Conservation (phyloP, 92 coral and sea anemone species). For the Galaxea fascicularis region DNA sequence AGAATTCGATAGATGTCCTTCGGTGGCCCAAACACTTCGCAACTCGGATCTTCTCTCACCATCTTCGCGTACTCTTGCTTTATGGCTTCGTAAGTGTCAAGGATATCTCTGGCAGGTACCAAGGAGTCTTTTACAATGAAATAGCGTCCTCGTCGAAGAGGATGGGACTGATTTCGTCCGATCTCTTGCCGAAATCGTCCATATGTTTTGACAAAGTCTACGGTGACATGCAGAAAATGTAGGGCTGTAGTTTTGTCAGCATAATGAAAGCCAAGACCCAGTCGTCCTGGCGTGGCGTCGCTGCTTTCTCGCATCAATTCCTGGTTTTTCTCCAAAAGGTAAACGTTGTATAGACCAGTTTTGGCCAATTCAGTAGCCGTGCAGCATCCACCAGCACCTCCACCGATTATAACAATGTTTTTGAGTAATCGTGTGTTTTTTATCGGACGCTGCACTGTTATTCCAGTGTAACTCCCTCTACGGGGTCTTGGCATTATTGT, state of each 20-base stretch:
- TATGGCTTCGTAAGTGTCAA: constrained; percentile 61
- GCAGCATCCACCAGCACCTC: constrained; percentile 80
- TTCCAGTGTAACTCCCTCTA: neutral
- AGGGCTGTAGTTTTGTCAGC: constrained; percentile 65
- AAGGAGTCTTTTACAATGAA: constrained; percentile 66
- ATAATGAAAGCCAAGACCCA: constrained; percentile 83
- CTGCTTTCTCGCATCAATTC: constrained; percentile 71
- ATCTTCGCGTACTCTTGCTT: constrained; percentile 66
- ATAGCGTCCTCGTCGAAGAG: constrained; percentile 73
- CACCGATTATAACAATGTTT: constrained; percentile 60
- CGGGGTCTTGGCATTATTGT: neutral
- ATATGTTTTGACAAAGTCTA: constrained; percentile 54
- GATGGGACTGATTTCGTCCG: constrained; percentile 46
- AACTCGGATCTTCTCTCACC: constrained; percentile 57
- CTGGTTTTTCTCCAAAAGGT: constrained; percentile 59
- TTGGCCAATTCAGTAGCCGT: constrained; percentile 68
- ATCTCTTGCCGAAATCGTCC: constrained; percentile 66
- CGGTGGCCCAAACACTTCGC: constrained; percentile 73
- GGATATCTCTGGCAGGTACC: constrained; percentile 41
- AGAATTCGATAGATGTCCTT: constrained; percentile 67
- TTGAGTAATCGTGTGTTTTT: neutral
- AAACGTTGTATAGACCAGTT: constrained; percentile 55
- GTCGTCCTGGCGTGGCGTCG: constrained; percentile 66
- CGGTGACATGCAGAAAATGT: constrained; percentile 60
- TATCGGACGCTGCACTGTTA: neutral